Conservation (phyloP, 2,113 vertebrate genomes). For the Ophthalmolycus amberensis region DNA sequence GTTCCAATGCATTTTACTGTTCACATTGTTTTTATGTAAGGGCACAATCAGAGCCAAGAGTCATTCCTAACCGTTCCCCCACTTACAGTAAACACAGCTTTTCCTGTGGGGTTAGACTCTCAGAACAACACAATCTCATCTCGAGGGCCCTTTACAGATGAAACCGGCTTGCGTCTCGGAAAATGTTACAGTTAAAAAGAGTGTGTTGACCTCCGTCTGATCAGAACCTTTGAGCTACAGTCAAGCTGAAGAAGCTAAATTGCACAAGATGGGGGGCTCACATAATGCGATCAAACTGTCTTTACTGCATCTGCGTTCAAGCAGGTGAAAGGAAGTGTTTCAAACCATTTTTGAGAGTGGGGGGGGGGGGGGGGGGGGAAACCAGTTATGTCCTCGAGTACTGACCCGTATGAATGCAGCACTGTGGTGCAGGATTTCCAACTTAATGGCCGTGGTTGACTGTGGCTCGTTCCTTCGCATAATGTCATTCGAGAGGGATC, state of each 20-base stretch:
- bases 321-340: constrained; percentile 26
- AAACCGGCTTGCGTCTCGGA: constrained; percentile 55
- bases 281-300: constrained; percentile 36
- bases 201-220: constrained; percentile 41
- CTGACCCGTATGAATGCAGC: constrained; percentile 15
- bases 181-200: constrained; percentile 57
- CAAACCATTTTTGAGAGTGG: constrained; percentile 14
- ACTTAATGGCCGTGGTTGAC: not conserved
- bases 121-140: constrained; percentile 56
- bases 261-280: constrained; percentile 13
- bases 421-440: constrained; percentile 23
- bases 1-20: constrained; percentile 7
- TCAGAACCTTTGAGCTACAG: constrained; percentile 38
- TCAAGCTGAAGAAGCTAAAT: constrained; percentile 30
- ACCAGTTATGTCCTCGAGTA: constrained; percentile 11
- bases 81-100: constrained; percentile 62
- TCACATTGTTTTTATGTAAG: constrained; percentile 45
- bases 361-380: not conserved
- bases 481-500: constrained; percentile 28
- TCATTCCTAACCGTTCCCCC: constrained; percentile 46
- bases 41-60: constrained; percentile 30
- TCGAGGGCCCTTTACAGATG: constrained; percentile 60
- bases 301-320: not conserved
- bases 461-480: constrained; percentile 11
- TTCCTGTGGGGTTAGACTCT: constrained; percentile 47